These are phyloP conservation scores for Podarcis lilfordi DNA, from an alignment of 2,797 vertebrate genomes.

Conservation along the genomic window DNA sequence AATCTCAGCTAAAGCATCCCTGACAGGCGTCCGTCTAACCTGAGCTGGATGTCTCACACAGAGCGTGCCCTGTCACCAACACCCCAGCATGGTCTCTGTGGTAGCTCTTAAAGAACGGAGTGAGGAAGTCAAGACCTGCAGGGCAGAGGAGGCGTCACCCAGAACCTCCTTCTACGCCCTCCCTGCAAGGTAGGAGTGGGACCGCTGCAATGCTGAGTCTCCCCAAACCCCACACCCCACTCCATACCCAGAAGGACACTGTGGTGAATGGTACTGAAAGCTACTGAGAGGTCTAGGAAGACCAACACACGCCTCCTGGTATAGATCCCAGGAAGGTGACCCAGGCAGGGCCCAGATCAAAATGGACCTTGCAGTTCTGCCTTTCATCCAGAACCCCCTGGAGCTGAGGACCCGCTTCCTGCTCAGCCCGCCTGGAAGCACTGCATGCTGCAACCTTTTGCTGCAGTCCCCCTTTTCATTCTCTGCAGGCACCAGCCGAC, in stretches of 20 bases:
- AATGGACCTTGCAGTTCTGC: background rate
- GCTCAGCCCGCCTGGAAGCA: background rate
- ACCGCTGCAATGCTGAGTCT: too few relatives aligned
- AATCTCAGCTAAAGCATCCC: too few relatives aligned
- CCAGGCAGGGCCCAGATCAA: background rate
- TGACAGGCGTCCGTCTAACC: too few relatives aligned
- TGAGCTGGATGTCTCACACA: background rate
- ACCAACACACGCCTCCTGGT: background rate
- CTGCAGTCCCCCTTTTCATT: background rate
- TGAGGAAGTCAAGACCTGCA: background rate
- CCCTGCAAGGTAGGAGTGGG: background rate
- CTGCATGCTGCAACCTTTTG: background rate
- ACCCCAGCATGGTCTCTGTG: too few relatives aligned
- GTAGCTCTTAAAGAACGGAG: background rate
- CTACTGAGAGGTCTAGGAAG: background rate
- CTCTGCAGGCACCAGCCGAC: background rate
- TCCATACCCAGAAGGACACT: background rate
- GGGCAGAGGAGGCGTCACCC: background rate
- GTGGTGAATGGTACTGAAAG: background rate
- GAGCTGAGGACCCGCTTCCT: background rate
- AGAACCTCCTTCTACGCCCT: background rate
- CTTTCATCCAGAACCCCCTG: background rate
- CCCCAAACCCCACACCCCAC: too few relatives aligned
- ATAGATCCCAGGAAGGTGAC: background rate
- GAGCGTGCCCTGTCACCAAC: background rate